phyloP scores from a whole-genome alignment of 2,797 vertebrate genomes.

The Macropus fuliginosus region DNA sequence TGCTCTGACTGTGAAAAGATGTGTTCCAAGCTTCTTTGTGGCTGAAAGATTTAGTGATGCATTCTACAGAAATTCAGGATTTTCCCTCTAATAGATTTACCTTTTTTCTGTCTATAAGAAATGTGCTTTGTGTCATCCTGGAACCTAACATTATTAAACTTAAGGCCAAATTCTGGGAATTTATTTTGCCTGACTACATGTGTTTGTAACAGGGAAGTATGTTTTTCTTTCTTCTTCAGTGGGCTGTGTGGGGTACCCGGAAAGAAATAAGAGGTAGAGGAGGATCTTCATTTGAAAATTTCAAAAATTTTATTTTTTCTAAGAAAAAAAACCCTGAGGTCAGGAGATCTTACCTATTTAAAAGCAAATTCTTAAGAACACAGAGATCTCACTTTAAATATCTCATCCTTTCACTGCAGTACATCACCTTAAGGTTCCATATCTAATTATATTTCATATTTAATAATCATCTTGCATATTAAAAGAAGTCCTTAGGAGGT shows the following conservation, averaged over 20 bases:
- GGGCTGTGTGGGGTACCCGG: not conserved
- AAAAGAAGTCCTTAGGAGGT: slow-evolving; percentile 16
- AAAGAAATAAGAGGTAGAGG: not conserved
- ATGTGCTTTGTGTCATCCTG: not conserved
- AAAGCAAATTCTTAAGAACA: not conserved
- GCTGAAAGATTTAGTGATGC: slow-evolving; percentile 32
- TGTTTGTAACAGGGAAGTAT: not conserved
- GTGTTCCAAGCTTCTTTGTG: slow-evolving; percentile 14
- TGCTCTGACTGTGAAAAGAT: slow-evolving; percentile 3
- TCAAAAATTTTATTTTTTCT: not conserved
- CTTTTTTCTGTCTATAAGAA: not conserved
- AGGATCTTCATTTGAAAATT: not conserved
- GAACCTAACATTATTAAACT: not conserved
- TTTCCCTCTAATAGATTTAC: not conserved
- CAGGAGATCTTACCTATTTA: not conserved
- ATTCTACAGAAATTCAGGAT: not conserved
- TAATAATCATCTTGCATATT: not conserved
- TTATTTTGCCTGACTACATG: not conserved
- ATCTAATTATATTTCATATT: not conserved
- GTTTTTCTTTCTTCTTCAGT: not conserved
- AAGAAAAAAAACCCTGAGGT: not conserved
- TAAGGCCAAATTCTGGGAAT: not conserved
- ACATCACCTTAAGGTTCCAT: not conserved
- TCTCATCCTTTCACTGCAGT: not conserved
- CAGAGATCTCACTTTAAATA: slow-evolving; percentile 14